Evolutionary conservation across 2,888 invertebrate species (phyloP).

Genomic region (Ommatoiulus sabulosus): DNA sequence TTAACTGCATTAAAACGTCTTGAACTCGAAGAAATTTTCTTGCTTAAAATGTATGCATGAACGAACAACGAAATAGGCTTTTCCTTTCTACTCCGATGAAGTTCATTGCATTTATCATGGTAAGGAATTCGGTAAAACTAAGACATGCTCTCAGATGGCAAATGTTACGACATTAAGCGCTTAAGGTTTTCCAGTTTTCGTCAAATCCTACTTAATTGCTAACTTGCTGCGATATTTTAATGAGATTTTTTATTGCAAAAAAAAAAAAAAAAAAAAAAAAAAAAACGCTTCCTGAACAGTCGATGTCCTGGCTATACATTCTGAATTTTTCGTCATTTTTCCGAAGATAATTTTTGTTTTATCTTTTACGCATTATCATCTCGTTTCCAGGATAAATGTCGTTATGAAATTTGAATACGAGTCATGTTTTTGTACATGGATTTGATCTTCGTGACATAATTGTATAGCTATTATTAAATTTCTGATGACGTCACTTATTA

Average conservation of each 20-base stretch:
- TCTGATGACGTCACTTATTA: too few species aligned
- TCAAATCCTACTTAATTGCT: not conserved
- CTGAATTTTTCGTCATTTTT: not conserved
- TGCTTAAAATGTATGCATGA: not conserved
- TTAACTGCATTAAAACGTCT: slow-evolving; percentile 25
- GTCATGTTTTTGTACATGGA: too few species aligned
- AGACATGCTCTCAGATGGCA: slow-evolving; percentile 6
- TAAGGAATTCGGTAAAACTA: not conserved
- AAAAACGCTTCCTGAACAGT: not conserved
- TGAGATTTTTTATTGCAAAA: not conserved
- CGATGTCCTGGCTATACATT: not conserved
- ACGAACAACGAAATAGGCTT: not conserved
- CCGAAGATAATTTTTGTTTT: not conserved
- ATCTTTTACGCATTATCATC: not conserved
- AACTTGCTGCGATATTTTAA: not conserved
- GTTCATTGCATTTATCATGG: slow-evolving; percentile 45
- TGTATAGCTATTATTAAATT: too few species aligned
- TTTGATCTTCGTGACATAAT: too few species aligned
- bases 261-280: not conserved
- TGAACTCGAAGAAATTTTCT: slow-evolving; percentile 41
- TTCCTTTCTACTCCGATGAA: not conserved
- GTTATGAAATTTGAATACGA: too few species aligned
- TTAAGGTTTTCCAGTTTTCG: not conserved
- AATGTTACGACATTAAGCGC: not conserved
- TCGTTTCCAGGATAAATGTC: not conserved